phyloP scores from a whole-genome alignment of 2,888 invertebrate species.

The Phlogophora meticulosa region DNA sequence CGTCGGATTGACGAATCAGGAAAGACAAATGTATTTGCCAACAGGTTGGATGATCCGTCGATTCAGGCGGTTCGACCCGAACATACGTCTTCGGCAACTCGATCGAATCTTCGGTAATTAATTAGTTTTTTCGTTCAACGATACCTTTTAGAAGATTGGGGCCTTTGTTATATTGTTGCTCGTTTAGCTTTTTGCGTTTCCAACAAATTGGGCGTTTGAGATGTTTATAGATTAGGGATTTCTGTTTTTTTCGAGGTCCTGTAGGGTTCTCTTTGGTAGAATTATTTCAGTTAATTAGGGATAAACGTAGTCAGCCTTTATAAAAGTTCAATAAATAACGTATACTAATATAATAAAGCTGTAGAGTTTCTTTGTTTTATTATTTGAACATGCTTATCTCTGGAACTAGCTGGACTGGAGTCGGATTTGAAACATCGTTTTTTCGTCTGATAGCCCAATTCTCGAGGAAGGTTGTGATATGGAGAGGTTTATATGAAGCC shows the following conservation, averaged over 20 bases:
- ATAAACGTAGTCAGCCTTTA: neutral
- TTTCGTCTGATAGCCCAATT: too few species aligned
- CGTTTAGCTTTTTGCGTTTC: slow-evolving; percentile 53
- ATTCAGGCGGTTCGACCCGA: slow-evolving; percentile 53
- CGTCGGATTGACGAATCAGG: slow-evolving; percentile 61
- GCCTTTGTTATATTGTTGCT: slow-evolving; percentile 51
- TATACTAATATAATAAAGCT: too few species aligned
- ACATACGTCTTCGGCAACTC: slow-evolving; percentile 66
- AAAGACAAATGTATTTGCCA: slow-evolving; percentile 64
- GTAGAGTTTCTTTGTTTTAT: too few species aligned
- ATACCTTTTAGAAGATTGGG: slow-evolving; percentile 59
- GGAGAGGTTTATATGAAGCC: too few species aligned
- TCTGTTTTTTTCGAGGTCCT: neutral
- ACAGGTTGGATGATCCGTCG: slow-evolving; percentile 74
- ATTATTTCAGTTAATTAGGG: slow-evolving; percentile 17
- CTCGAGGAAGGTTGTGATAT: too few species aligned
- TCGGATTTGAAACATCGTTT: too few species aligned
- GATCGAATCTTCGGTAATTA: slow-evolving; percentile 75
- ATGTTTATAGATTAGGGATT: slow-evolving; percentile 49
- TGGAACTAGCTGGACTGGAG: too few species aligned
- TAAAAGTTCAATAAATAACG: neutral
- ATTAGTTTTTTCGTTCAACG: slow-evolving; percentile 70
- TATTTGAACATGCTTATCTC: too few species aligned
- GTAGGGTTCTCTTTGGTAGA: neutral
- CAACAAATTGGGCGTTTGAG: slow-evolving; percentile 58